These are phyloP conservation scores for Agonopterix subpropinquella DNA, from an alignment of 2,888 invertebrate genomes.

Conservation along the genomic window DNA sequence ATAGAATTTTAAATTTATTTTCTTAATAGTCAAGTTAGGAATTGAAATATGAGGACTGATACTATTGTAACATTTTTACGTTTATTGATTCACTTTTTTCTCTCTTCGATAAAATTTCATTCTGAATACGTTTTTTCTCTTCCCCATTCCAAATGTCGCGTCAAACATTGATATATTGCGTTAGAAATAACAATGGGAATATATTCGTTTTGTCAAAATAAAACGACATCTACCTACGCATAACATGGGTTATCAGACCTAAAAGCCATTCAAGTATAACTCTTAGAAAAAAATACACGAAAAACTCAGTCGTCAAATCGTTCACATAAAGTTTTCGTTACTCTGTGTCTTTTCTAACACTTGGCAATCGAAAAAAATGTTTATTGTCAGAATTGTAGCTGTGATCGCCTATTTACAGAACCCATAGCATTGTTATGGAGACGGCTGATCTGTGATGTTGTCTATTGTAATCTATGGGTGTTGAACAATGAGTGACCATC, in stretches of 20 bases:
- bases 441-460: conserved; percentile 59
- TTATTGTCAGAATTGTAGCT: conserved; percentile 39
- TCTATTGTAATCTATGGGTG: conserved; percentile 48
- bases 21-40: background rate
- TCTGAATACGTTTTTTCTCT: conserved; percentile 31
- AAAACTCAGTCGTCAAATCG: background rate
- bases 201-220: conserved; percentile 65
- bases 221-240: conserved; percentile 55
- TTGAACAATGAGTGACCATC: conserved; percentile 70
- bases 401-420: conserved; percentile 57
- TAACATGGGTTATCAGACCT: conserved; percentile 45
- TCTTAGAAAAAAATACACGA: background rate
- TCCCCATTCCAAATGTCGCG: conserved; percentile 40
- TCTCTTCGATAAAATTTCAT: conserved; percentile 33
- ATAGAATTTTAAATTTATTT: background rate
- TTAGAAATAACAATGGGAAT: conserved; percentile 58
- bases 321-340: conserved; percentile 17
- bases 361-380: conserved; percentile 26
- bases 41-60: background rate
- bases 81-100: conserved; percentile 24
- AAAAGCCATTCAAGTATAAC: conserved; percentile 7
- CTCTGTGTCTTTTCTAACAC: conserved; percentile 25
- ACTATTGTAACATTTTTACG: conserved; percentile 14
- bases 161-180: conserved; percentile 60
- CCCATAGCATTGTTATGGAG: conserved; percentile 50